Conservation (phyloP, 1,140 invertebrate species). For the Caligus rogercresseyi region DNA sequence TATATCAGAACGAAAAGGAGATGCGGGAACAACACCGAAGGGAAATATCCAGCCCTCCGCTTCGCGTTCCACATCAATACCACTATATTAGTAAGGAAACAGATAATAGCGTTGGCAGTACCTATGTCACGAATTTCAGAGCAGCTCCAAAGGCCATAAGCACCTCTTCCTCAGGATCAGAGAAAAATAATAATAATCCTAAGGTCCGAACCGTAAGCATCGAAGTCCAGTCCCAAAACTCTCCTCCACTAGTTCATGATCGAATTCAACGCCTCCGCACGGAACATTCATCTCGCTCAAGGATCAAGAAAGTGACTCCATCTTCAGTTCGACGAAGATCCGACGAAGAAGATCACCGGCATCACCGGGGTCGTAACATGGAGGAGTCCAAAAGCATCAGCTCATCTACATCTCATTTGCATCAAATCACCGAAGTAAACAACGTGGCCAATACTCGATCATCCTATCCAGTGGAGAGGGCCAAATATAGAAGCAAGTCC, state of each 20-base stretch:
- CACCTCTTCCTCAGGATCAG: not conserved
- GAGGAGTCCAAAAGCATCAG: not conserved
- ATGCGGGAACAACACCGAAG: too few species aligned
- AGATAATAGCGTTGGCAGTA: not conserved
- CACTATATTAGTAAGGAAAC: not conserved
- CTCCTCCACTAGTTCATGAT: not conserved
- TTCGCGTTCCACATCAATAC: not conserved
- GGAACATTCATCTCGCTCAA: not conserved
- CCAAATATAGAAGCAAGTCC: not conserved
- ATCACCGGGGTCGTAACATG: not conserved
- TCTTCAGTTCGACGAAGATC: not conserved
- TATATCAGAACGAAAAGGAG: not conserved
- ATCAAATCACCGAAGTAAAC: not conserved
- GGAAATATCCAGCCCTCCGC: too few species aligned
- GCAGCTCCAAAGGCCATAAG: not conserved
- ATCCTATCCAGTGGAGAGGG: too few species aligned
- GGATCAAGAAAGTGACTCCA: not conserved
- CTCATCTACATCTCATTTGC: not conserved
- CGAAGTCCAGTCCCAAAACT: not conserved
- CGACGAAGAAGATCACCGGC: not conserved
- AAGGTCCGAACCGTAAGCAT: not conserved
- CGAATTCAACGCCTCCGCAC: not conserved
- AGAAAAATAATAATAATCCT: not conserved
- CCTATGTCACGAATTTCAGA: not conserved
- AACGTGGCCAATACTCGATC: not conserved